Evolutionary conservation across 2,113 vertebrate genomes (phyloP).

Genomic region (Acrocephalus kingi): DNA sequence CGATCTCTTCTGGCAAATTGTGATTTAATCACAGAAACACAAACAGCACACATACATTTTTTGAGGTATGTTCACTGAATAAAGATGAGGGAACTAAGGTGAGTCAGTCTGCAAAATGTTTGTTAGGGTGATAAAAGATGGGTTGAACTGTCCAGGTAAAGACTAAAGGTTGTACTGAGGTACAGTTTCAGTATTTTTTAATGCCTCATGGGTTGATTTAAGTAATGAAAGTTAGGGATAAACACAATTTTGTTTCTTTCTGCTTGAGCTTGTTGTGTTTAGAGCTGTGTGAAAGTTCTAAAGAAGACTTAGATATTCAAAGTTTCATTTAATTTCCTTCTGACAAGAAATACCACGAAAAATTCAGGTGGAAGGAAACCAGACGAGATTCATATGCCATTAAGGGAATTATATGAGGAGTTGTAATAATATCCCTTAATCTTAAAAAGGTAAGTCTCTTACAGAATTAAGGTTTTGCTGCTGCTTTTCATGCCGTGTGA

Average conservation of each 20-base stretch:
- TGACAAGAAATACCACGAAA: neutral
- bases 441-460: slow-evolving; percentile 4
- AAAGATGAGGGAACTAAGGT: neutral
- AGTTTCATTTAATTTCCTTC: neutral
- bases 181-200: neutral
- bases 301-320: neutral
- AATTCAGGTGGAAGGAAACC: neutral
- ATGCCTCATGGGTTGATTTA: neutral
- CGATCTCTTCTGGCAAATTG: neutral
- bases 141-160: neutral
- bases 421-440: slow-evolving; percentile 37
- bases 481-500: neutral
- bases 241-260: neutral
- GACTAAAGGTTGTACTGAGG: neutral
- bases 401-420: slow-evolving; percentile 8
- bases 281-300: neutral
- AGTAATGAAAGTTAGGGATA: neutral
- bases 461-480: neutral
- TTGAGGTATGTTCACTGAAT: neutral
- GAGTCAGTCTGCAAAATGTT: neutral
- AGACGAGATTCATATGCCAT: neutral
- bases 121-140: neutral
- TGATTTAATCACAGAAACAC: neutral
- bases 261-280: neutral
- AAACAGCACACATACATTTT: neutral